phyloP scores from a whole-genome alignment of 2,797 vertebrate genomes.

The Acomys russatus region DNA sequence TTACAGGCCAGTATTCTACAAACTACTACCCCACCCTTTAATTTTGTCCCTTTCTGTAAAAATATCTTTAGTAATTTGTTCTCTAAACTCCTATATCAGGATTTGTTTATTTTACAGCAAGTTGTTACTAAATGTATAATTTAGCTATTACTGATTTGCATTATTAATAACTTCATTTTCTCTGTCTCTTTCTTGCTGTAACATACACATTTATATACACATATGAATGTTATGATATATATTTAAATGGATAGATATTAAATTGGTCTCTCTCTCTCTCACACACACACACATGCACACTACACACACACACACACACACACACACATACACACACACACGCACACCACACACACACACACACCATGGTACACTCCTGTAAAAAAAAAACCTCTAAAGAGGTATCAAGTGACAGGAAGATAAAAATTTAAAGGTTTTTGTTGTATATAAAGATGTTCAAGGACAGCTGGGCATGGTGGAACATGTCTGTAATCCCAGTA shows the following conservation, averaged over 20 bases:
- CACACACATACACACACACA: neutral
- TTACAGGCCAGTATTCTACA: neutral
- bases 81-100: neutral
- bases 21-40: neutral
- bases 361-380: neutral
- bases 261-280: neutral
- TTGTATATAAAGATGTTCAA: neutral
- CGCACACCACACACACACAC: neutral
- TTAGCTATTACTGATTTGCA: neutral
- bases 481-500: too few relatives aligned
- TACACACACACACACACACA: too few relatives aligned
- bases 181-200: neutral
- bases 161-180: neutral
- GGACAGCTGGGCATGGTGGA: too few relatives aligned
- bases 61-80: neutral
- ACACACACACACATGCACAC: too few relatives aligned
- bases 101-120: neutral
- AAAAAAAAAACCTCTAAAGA: neutral
- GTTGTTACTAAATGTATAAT: neutral
- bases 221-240: neutral
- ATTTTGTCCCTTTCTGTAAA: neutral
- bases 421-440: neutral
- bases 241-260: neutral
- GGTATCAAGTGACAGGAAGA: neutral
- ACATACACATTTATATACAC: neutral